phyloP scores from a whole-genome alignment of 2,113 vertebrate species.

The Helogale parvula region DNA sequence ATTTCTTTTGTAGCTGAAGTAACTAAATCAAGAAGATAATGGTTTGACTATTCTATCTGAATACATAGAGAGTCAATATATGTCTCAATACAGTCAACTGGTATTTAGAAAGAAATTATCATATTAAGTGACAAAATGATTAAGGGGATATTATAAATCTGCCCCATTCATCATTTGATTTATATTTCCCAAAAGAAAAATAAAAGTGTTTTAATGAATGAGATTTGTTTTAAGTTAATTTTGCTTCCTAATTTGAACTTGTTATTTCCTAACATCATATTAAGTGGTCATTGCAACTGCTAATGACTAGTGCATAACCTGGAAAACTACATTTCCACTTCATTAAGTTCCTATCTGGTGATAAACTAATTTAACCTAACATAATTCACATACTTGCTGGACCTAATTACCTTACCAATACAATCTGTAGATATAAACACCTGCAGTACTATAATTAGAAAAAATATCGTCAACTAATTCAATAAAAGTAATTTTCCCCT shows the following conservation, averaged over 20 bases:
- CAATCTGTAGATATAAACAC: constrained; percentile 66
- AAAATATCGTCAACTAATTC: constrained; percentile 56
- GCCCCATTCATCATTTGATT: neutral
- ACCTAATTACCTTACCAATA: constrained; percentile 61
- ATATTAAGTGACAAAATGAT: neutral
- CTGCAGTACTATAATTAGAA: constrained; percentile 67
- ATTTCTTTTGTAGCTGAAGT: neutral
- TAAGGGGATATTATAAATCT: constrained; percentile 1
- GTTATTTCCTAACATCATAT: constrained; percentile 42
- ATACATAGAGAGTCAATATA: neutral
- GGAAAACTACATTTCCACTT: constrained; percentile 44
- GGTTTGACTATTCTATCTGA: neutral
- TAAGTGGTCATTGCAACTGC: constrained; percentile 9
- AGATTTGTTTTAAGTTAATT: constrained; percentile 3
- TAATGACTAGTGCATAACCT: neutral
- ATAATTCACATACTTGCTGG: constrained; percentile 56
- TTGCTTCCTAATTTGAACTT: constrained; percentile 37
- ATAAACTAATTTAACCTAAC: constrained; percentile 63
- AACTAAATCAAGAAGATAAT: neutral
- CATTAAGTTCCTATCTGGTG: constrained; percentile 63
- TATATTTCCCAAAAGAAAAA: constrained; percentile 43
- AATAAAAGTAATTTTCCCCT: constrained; percentile 62
- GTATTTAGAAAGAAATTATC: neutral
- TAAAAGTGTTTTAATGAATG: neutral
- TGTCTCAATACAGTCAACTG: neutral